phyloP scores from a whole-genome alignment of 2,888 invertebrate species.

The Eristalinus sepulchralis region DNA sequence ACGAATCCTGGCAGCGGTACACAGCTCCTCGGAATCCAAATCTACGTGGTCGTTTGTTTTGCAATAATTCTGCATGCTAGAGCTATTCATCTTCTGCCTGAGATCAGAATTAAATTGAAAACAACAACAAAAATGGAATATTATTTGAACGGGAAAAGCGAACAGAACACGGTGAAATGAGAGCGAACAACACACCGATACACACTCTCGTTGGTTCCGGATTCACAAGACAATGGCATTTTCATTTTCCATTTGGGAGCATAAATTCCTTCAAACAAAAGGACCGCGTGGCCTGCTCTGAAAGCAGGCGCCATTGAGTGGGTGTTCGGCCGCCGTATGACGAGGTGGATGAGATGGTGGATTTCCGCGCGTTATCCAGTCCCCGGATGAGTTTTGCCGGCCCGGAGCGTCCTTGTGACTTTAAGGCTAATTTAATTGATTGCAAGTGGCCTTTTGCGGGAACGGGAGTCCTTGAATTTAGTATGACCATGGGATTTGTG shows the following conservation, averaged over 20 bases:
- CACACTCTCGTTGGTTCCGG: neutral
- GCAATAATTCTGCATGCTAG: conserved; percentile 1
- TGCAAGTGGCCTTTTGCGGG: neutral
- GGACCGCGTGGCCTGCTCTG: neutral
- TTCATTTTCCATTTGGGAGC: neutral
- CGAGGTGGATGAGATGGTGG: neutral
- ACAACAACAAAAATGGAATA: neutral
- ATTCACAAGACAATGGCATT: neutral
- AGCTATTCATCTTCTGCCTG: neutral
- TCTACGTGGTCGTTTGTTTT: neutral
- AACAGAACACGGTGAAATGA: neutral
- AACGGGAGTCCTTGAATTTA: neutral
- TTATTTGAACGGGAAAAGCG: neutral
- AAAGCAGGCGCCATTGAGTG: neutral
- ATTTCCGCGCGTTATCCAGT: neutral
- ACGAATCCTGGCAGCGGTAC: neutral
- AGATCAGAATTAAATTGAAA: conserved; percentile 20
- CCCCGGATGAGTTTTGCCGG: neutral
- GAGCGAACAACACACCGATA: neutral
- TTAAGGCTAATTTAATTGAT: neutral
- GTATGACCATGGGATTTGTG: neutral
- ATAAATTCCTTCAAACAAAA: neutral
- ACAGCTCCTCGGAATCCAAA: neutral
- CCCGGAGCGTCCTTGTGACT: neutral
- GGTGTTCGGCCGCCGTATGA: neutral